Conservation (phyloP, 2,113 vertebrate species). For the Elephas maximus region DNA sequence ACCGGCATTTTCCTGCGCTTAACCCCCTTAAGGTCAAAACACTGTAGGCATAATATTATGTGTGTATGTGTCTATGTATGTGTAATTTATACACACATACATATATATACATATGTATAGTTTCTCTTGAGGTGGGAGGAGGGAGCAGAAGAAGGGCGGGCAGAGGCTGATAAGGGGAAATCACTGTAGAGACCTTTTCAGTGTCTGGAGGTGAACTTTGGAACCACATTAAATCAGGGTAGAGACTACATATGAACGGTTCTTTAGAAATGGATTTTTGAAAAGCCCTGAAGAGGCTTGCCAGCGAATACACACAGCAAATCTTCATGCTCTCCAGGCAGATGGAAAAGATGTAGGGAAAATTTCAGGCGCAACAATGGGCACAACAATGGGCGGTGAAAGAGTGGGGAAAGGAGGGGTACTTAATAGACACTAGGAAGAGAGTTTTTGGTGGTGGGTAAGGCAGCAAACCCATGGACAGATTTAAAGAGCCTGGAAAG, state of each 20-base stretch:
- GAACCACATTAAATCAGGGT: slow-evolving; percentile 69
- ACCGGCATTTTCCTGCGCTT: slow-evolving; percentile 14
- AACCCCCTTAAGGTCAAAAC: slow-evolving; percentile 45
- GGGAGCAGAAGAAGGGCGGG: not conserved
- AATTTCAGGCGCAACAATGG: slow-evolving; percentile 63
- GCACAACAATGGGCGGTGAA: slow-evolving; percentile 41
- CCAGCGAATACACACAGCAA: not conserved
- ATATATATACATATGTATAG: not conserved
- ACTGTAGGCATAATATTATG: not conserved
- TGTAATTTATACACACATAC: not conserved
- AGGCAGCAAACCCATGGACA: not conserved
- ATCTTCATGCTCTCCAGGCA: slow-evolving; percentile 13
- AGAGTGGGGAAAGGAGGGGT: not conserved
- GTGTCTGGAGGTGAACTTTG: slow-evolving; percentile 81
- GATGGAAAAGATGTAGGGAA: not conserved
- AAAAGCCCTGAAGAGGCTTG: slow-evolving; percentile 6
- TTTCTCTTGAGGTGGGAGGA: slow-evolving; percentile 31
- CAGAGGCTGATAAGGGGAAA: slow-evolving; percentile 66
- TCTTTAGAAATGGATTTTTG: not conserved
- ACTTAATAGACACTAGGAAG: not conserved
- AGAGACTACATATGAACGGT: slow-evolving; percentile 5
- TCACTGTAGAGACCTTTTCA: slow-evolving; percentile 58
- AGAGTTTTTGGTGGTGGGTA: not conserved
- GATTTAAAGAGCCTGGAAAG: not conserved
- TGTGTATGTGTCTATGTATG: not conserved